Conservation (phyloP, 2,113 vertebrate genomes). For the Maccullochella peelii region DNA sequence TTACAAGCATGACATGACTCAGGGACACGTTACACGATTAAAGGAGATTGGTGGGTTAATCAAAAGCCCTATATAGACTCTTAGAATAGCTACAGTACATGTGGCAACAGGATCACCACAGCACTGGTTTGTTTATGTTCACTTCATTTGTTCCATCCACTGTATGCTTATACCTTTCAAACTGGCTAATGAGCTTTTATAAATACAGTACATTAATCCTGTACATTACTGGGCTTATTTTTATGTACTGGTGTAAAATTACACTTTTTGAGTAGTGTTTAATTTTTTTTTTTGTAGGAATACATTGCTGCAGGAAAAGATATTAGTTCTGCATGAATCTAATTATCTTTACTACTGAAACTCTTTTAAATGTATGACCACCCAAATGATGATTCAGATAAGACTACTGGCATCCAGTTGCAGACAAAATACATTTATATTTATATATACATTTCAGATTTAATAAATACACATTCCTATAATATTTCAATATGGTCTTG, state of each 20-base stretch:
- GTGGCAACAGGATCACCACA: conserved; percentile 27
- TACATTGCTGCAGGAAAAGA: background rate
- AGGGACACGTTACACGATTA: conserved; percentile 56
- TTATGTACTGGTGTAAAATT: background rate
- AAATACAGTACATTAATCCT: background rate
- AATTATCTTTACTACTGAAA: background rate
- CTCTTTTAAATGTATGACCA: background rate
- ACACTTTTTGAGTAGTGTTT: background rate
- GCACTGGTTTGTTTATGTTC: conserved; percentile 11
- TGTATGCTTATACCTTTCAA: background rate
- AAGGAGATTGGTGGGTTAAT: conserved; percentile 61
- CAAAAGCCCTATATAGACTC: conserved; percentile 51
- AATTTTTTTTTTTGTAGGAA: background rate
- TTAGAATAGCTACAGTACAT: conserved; percentile 47
- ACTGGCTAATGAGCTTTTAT: background rate
- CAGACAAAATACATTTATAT: too few species aligned
- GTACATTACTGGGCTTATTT: background rate
- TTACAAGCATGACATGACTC: conserved; percentile 39
- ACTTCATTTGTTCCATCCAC: background rate
- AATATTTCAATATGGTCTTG: background rate
- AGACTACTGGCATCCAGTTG: background rate
- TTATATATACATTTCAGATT: background rate
- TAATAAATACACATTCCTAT: too few species aligned
- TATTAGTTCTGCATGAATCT: too few species aligned
- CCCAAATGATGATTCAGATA: background rate